Evolutionary conservation across 2,888 invertebrate species (phyloP), one percentile per base, ranked within the genome.

Genomic region (Tiliacea aurago): DNA sequence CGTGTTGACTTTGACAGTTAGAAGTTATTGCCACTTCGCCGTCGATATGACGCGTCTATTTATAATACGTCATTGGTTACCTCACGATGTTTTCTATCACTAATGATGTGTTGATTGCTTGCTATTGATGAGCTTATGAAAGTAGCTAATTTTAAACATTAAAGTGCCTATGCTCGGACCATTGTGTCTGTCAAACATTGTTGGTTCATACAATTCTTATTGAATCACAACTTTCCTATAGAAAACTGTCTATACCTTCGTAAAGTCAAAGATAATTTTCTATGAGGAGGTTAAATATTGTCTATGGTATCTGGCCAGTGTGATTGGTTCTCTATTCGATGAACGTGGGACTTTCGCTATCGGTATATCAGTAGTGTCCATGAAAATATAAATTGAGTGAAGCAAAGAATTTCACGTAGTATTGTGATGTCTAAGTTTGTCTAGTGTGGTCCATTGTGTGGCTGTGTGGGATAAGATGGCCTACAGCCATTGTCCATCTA

Each of bases 261-360:
- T 20, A 15, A 37, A 65, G 2, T 47, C 67, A 66, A 37, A 68
- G 37, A 69, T 5, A 15, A 66, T 66, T 66, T 47, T 69, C 67
- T 66, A 10, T 41, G 37, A 23, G 7, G 23, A 68, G 33, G 23
- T 67, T 55, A 49, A 49, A 58, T 43, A 43, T 41, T 74, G 10
- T 56, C 23, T 13, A 45, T 43, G 43, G 49, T 37, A 45, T 37
- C 56, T 43, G 41, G 28, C 7, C 4, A 45, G 45, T 47, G 13
- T 37, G 13, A 51, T 51, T 76, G 43, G 0, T 56, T 49, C 33
- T 58, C 28, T 58, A 37, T 33, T 56, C 15, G 1, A 49, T 43
- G 49, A 5, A 28, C 23, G 59, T 7, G 18, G 5, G 66, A 76
- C 79, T 76, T 79, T 79, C 76, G 59, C 73, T 71, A 49, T 64